These are phyloP conservation scores for Rhinogobio ventralis DNA, from an alignment of 2,797 vertebrate genomes.

Conservation along the genomic window DNA sequence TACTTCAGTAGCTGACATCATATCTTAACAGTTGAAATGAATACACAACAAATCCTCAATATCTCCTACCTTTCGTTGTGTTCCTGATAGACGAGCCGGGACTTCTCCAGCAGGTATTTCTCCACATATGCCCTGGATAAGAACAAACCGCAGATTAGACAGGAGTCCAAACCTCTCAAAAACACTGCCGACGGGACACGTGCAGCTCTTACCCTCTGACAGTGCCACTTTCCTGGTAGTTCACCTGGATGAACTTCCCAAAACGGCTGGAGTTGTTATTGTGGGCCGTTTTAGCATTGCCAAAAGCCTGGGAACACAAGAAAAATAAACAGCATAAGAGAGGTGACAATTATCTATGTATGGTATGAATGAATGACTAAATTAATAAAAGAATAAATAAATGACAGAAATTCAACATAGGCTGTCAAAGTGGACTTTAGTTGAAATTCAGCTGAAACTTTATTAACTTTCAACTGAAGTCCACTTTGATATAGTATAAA, in stretches of 20 bases:
- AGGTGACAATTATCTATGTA: not conserved
- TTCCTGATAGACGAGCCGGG: constrained; percentile 96
- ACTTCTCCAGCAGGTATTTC: constrained; percentile 98
- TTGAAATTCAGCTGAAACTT: not conserved
- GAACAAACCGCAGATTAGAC: not conserved
- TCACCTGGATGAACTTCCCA: constrained; percentile 99
- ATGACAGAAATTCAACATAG: not conserved
- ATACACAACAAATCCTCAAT: not conserved
- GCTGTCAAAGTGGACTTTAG: not conserved
- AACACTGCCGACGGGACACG: constrained; percentile 60
- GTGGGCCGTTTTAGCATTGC: constrained; percentile 97
- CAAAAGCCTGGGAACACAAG: constrained; percentile 81
- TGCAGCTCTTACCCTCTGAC: constrained; percentile 90
- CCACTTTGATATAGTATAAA: not conserved
- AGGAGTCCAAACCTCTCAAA: too few relatives aligned
- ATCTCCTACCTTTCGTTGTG: constrained; percentile 91
- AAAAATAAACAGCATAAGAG: constrained; percentile 11
- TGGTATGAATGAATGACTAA: constrained; percentile 19
- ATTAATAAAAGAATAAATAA: not conserved
- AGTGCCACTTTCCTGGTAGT: constrained; percentile 98
- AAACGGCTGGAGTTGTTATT: constrained; percentile 99
- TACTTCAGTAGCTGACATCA: not conserved
- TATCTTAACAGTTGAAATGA: not conserved
- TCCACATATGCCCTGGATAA: constrained; percentile 92
- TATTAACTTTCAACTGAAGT: not conserved